phyloP scores from a whole-genome alignment of 2,113 vertebrate genomes.

The Microtus ochrogaster region DNA sequence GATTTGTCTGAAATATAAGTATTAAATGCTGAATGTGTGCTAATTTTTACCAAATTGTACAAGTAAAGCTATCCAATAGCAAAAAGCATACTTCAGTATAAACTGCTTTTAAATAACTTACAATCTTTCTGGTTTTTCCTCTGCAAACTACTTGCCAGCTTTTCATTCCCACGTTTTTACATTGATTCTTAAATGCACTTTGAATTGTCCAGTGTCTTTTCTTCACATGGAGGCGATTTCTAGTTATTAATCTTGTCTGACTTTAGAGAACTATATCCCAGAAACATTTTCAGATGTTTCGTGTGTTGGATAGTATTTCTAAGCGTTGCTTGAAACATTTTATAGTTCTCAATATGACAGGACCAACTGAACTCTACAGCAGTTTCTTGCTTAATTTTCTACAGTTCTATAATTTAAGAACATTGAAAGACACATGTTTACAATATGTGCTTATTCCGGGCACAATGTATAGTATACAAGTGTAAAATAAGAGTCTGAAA shows the following conservation, averaged over 20 bases:
- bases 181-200: background rate
- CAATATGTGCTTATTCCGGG: too few species aligned
- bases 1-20: background rate
- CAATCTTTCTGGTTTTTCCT: background rate
- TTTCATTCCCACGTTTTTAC: background rate
- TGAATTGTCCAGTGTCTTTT: background rate
- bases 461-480: too few species aligned
- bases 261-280: background rate
- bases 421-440: background rate
- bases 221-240: background rate
- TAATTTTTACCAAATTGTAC: background rate
- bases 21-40: background rate
- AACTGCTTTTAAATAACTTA: background rate
- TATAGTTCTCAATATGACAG: background rate
- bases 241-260: background rate
- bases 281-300: background rate
- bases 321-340: background rate
- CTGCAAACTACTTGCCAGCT: background rate
- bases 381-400: background rate
- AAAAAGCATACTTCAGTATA: background rate
- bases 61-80: background rate
- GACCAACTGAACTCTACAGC: background rate
- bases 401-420: too few species aligned
- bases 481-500: background rate
- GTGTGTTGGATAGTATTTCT: background rate